Base-by-base conservation (phyloP, 2,888 invertebrate species). In the Lysandra bellargus region DNA sequence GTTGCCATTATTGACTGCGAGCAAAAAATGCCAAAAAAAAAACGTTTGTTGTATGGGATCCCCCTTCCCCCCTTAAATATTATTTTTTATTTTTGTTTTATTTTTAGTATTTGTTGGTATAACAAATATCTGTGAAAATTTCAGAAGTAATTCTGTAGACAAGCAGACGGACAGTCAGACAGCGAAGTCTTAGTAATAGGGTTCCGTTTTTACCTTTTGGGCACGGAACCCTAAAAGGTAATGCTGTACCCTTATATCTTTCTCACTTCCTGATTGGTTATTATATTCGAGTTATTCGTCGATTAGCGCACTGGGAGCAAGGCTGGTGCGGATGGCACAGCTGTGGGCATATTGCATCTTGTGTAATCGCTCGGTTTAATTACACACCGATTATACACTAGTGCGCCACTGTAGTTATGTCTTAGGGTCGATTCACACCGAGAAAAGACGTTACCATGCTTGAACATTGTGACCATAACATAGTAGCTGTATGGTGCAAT, bases 351-450 rank as follows among this genome's bases (percentile, higher is more conserved):
- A 69, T 69, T 69, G 69, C 69, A 37, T 37, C 69, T 69, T 69
- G 69, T 69, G 69, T 69, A 69, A 69, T 69, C 69, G 69, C 37
- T 4, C 4, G 69, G 69, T 69, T 17, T 69, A 69, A 69, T 69
- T 69, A 69, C 69, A 69, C 30, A 64, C 4, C 23, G 64, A 37
- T 69, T 69, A 69, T 69, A 69, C 69, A 69, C 69, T 3, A 64
- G 69, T 69, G 64, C 30, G 12, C 30, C 23, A 30, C 3, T 64
- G 69, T 17, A 69, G 69, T 33, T 33, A 69, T 33, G 33, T 9
- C 33, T n/a, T 4, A 12, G 69, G 30, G 30, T 33, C n/a, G 23
- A 17, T n/a, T 61, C 60, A n/a, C 14, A 3, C 53, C 57, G 57
- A 57, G 17, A 57, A 57, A 57, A 57, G 17, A 17, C 17, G 57